Percentiles rank a stretch among this genome's conserved stretches.
Evolutionary conservation across 2,888 invertebrate species (phyloP).

Genomic region (Caenorhabditis sp.): DNA sequence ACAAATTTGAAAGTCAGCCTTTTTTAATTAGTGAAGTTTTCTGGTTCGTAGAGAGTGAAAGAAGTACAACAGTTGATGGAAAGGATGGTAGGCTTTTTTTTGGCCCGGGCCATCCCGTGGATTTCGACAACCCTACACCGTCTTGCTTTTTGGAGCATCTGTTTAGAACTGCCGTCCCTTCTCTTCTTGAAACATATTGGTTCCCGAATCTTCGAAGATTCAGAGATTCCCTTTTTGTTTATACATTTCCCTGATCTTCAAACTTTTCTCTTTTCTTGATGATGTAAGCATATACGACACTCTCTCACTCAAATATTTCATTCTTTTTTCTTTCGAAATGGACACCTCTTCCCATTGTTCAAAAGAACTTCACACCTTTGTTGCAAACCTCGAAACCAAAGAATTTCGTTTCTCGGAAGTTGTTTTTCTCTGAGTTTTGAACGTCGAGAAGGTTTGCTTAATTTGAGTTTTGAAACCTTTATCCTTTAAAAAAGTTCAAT

Average conservation of each 20-base stretch:
- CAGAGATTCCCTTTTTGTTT: constrained; percentile 30
- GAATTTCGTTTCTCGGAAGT: not conserved
- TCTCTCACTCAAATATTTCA: constrained; percentile 17
- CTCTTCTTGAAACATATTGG: not conserved
- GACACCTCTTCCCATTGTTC: constrained; percentile 25
- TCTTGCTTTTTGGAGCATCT: too few species aligned
- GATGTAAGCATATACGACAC: constrained; percentile 28
- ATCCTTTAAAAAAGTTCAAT: not conserved
- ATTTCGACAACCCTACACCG: too few species aligned
- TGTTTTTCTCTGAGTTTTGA: not conserved
- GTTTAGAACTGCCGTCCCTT: not conserved
- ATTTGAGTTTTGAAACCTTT: not conserved
- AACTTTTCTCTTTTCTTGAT: constrained; percentile 11
- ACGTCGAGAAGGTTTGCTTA: not conserved
- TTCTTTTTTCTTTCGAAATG: constrained; percentile 35
- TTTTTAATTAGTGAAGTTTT: too few species aligned
- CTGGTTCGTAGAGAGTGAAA: too few species aligned
- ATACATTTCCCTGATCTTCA: constrained; percentile 22
- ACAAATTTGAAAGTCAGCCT: too few species aligned
- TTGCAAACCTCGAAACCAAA: constrained; percentile 4
- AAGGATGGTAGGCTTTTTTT: too few species aligned
- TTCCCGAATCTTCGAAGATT: constrained; percentile 5
- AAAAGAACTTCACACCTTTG: constrained; percentile 15
- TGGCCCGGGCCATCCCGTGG: too few species aligned
- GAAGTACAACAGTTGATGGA: too few species aligned